These are phyloP conservation scores for Rhizoglyphus robini DNA, from an alignment of 1,140 invertebrate genomes.

Conservation along the genomic window DNA sequence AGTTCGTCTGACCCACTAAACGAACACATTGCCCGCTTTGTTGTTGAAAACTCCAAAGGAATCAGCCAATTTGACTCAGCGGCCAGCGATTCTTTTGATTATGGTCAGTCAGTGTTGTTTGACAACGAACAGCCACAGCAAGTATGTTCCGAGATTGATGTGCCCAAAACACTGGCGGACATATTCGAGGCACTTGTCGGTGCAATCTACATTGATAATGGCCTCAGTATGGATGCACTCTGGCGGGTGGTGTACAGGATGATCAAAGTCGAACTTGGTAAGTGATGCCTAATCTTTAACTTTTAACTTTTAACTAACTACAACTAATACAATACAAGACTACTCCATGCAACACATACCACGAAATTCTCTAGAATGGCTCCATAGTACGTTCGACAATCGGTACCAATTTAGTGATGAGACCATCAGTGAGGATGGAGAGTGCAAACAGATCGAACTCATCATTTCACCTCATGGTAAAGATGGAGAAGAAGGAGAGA, in stretches of 20 bases:
- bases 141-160: constrained; percentile 54
- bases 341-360: neutral
- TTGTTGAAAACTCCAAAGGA: constrained; percentile 9
- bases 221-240: constrained; percentile 53
- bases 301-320: too few relatives aligned
- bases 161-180: constrained; percentile 88
- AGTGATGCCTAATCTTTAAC: too few relatives aligned
- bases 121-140: constrained; percentile 34
- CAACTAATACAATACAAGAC: too few relatives aligned
- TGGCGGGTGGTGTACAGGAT: constrained; percentile 63
- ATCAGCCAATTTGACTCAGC: neutral
- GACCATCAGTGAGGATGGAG: too few relatives aligned
- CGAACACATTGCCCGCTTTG: constrained; percentile 17
- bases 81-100: neutral
- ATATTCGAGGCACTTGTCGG: constrained; percentile 83
- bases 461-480: too few relatives aligned
- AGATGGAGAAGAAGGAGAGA: neutral
- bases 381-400: neutral
- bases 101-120: too few relatives aligned
- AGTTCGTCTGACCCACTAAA: constrained; percentile 36
- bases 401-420: neutral
- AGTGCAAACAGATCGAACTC: neutral
- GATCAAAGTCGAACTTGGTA: constrained; percentile 41
- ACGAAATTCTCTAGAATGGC: neutral
- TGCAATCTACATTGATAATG: constrained; percentile 77